Evolutionary conservation across 2,888 invertebrate species (phyloP), one percentile per base, ranked within the genome.

Genomic region (Tetramorium bicarinatum): DNA sequence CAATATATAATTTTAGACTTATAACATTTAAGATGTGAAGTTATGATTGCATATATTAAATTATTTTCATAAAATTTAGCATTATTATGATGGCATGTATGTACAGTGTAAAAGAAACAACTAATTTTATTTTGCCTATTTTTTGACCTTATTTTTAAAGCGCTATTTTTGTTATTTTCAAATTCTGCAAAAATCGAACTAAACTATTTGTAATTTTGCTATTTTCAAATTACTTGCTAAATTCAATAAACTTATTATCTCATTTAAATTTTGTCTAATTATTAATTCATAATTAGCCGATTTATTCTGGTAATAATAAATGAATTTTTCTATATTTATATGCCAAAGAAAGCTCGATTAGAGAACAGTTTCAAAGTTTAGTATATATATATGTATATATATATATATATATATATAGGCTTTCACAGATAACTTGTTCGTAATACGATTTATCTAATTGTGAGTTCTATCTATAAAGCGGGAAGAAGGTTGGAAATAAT

Each of bases 401-500:
- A n/a, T n/a, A n/a, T n/a, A n/a, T n/a, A n/a, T 6, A 25, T 29
- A 21, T n/a, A 67, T 21, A 62, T 61, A 34, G 3, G 9, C 0
- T 52, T 38, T 11, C 18, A 44, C 44, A 59, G 69, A 80, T 80
- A 71, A 49, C 59, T 71, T 13, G 59, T 47, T 79, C 59, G 56
- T 47, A 56, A 79, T n/a, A 52, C 34, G 56, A 79, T 47, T 71
- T 66, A n/a, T 25, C 64, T 71, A 62, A 82, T 81, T 64, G 61
- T 54, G 25, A 62, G 69, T 72, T 62, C 34, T 25, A 52, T 59
- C 79, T 29, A 56, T 25, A 44, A 21, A 34, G 64, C 62, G 81
- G 44, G 52, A 75, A 77, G 86, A 38, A 83, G 67, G 81, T 67
- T 82, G 81, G 47, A 66, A 87, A 72, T 87, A 66, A 77, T 59